Conservation (phyloP, 2,888 invertebrate species). For the Dioctria rufipes region DNA sequence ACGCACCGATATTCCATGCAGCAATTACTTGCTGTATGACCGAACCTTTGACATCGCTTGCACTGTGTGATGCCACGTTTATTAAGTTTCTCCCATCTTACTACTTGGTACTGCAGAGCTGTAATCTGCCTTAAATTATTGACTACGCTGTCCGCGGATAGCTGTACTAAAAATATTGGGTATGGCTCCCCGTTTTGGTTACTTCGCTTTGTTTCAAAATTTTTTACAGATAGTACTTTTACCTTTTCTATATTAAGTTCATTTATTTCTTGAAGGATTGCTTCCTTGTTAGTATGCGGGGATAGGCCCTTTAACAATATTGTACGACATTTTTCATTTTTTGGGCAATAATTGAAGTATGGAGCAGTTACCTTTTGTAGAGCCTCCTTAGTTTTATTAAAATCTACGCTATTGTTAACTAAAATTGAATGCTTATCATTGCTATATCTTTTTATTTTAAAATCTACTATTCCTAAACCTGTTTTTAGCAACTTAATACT, state of each 20-base stretch:
- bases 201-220: background rate
- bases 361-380: background rate
- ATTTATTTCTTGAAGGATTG: background rate
- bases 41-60: conserved; percentile 27
- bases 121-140: background rate
- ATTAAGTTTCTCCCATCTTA: conserved; percentile 9
- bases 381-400: background rate
- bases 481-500: background rate
- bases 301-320: background rate
- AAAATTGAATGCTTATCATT: background rate
- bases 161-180: background rate
- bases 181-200: background rate
- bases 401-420: background rate
- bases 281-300: background rate
- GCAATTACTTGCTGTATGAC: conserved; percentile 36
- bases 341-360: background rate
- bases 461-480: conserved; percentile 3
- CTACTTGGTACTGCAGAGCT: background rate
- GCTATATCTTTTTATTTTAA: background rate
- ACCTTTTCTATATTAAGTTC: background rate
- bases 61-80: background rate
- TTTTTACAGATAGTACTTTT: background rate
- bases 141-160: background rate
- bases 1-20: conserved; percentile 18
- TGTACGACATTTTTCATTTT: background rate